A percentile compares a stretch with the other conserved stretches of the same genome.
These are phyloP conservation scores for Halichondria panicea DNA, from an alignment of 37 sponge, comb jelly and placozoan genomes.

Conservation along the genomic window DNA sequence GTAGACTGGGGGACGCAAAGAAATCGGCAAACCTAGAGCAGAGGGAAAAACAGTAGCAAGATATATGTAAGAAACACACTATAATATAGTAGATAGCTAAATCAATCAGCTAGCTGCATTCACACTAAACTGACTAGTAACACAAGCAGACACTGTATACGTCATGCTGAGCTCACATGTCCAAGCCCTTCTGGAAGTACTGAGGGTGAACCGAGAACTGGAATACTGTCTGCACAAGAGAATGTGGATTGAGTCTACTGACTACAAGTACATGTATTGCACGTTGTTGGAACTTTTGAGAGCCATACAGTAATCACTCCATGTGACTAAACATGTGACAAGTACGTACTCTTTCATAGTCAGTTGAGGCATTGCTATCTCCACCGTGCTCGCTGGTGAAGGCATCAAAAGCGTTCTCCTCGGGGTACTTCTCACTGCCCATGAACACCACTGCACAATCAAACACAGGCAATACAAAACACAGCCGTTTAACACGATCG, in stretches of 20 bases:
- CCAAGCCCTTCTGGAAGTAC: constrained; percentile 35
- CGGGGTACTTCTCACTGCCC: constrained; percentile 79
- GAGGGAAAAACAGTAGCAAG: too few species aligned
- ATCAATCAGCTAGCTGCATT: neutral
- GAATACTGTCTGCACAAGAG: constrained; percentile 35
- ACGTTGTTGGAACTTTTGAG: constrained; percentile 18
- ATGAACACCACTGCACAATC: constrained; percentile 73
- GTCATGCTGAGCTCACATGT: constrained; percentile 34
- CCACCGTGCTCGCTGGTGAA: constrained; percentile 70
- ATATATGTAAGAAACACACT: too few species aligned
- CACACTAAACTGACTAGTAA: neutral
- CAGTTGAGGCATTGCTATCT: constrained; percentile 58
- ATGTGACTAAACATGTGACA: neutral
- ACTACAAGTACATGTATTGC: neutral
- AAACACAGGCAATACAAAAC: neutral
- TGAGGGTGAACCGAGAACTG: constrained; percentile 36
- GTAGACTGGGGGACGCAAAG: constrained; percentile 67
- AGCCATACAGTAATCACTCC: constrained; percentile 21
- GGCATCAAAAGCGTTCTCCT: constrained; percentile 67
- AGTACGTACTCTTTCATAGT: constrained; percentile 60
- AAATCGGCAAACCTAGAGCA: constrained; percentile 27
- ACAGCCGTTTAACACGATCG: too few species aligned
- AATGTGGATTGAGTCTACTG: neutral
- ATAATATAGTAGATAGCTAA: neutral
- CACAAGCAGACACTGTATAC: neutral